A percentile compares a stretch with the other conserved stretches of the same genome.
phyloP scores from a whole-genome alignment of 2,113 vertebrate genomes.

The Scophthalmus maximus region DNA sequence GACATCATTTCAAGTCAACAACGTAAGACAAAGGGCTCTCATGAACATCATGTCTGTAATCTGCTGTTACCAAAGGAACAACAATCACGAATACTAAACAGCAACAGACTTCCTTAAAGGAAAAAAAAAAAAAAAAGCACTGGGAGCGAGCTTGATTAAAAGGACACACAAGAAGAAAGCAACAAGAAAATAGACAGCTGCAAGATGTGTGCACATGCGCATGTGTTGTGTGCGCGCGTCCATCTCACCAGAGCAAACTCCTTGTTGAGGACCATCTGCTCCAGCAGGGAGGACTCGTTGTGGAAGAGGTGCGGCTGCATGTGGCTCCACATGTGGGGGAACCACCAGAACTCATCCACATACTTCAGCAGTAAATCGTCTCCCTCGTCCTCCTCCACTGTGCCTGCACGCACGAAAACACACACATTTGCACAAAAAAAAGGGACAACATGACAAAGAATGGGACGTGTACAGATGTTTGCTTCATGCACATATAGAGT shows the following conservation, averaged over 20 bases:
- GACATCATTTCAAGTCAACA: too few relatives aligned
- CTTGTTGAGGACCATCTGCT: conserved; percentile 99
- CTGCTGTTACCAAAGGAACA: conserved; percentile 10
- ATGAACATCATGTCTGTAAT: conserved; percentile 15
- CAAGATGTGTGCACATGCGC: background rate
- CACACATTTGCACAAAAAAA: conserved; percentile 12
- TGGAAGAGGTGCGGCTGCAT: conserved; percentile 99
- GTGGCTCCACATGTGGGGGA: conserved; percentile 99
- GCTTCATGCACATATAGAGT: background rate
- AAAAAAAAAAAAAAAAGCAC: conserved; percentile 42
- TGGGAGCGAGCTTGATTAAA: conserved; percentile 43
- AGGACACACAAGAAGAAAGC: conserved; percentile 43
- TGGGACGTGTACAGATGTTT: background rate
- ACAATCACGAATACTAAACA: conserved; percentile 16
- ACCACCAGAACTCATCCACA: conserved; percentile 98
- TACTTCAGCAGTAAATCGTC: conserved; percentile 92
- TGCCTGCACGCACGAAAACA: conserved; percentile 80
- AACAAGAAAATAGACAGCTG: conserved; percentile 43
- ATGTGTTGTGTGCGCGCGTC: background rate
- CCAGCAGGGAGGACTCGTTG: conserved; percentile 94
- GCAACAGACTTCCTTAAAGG: conserved; percentile 47
- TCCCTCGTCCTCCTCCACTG: conserved; percentile 91
- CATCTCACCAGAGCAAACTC: conserved; percentile 95
- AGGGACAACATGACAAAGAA: conserved; percentile 31
- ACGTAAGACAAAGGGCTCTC: too few relatives aligned